phyloP scores from a whole-genome alignment of 2,113 vertebrate species.

The Aptenodytes patagonicus region DNA sequence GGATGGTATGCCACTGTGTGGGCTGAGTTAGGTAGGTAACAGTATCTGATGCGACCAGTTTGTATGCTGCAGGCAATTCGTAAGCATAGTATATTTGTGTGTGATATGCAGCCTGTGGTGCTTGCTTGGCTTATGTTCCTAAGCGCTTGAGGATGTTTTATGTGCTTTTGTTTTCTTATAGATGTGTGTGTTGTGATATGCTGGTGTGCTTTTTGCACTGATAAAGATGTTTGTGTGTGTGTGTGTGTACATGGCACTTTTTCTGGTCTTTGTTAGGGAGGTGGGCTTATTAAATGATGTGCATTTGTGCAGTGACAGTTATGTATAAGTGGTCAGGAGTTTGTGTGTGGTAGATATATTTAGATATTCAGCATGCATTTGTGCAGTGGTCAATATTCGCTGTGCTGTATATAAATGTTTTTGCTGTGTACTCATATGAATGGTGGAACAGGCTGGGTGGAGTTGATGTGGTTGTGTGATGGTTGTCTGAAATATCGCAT shows the following conservation, averaged over 20 bases:
- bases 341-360: neutral
- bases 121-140: neutral
- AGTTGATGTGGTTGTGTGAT: neutral
- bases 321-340: neutral
- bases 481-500: neutral
- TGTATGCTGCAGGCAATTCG: slow-evolving; percentile 13
- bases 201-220: neutral
- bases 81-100: neutral
- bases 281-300: neutral
- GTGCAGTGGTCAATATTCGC: neutral
- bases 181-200: neutral
- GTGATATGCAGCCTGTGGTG: neutral
- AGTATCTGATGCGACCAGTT: neutral
- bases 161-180: neutral
- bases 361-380: neutral
- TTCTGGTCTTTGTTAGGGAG: neutral
- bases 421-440: neutral
- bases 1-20: slow-evolving; percentile 1
- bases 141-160: neutral
- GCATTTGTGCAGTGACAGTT: neutral
- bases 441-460: neutral
- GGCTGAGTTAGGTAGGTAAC: slow-evolving; percentile 41
- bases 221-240: too few relatives aligned
- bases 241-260: neutral
- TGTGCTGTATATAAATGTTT: neutral